Percentiles rank a stretch among this genome's conserved stretches.
These are phyloP conservation scores for Harpagoxenus sublaevis DNA, from an alignment of 2,888 invertebrate species.

Conservation along the genomic window DNA sequence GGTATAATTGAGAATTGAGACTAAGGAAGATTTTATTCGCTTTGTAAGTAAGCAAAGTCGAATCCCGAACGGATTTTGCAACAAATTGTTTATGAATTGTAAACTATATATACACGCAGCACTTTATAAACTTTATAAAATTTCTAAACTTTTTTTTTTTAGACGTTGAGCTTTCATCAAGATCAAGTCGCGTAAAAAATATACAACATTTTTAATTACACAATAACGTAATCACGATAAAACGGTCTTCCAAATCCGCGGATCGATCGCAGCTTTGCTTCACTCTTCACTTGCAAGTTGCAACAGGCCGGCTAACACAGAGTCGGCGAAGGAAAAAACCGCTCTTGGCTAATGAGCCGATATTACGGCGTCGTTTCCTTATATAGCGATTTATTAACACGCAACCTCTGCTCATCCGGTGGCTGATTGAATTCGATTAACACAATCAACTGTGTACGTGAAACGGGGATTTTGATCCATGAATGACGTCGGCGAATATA, in stretches of 20 bases:
- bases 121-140: not conserved
- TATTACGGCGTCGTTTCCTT: slow-evolving; percentile 8
- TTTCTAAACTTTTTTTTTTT: not conserved
- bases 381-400: slow-evolving; percentile 34
- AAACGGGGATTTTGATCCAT: slow-evolving; percentile 2
- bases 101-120: not conserved
- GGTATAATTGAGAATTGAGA: too few species aligned
- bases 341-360: not conserved
- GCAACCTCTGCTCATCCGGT: not conserved
- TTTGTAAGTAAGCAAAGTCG: not conserved
- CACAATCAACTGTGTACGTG: not conserved
- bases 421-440: slow-evolving; percentile 20
- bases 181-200: not conserved
- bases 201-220: not conserved
- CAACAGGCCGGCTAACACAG: not conserved
- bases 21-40: not conserved
- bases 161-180: not conserved
- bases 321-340: slow-evolving; percentile 5
- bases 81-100: not conserved
- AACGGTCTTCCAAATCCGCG: not conserved
- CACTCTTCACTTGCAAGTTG: slow-evolving; percentile 13
- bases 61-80: not conserved
- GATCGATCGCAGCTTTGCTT: not conserved
- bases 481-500: not conserved
- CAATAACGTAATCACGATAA: not conserved